Conservation (phyloP, 2,888 invertebrate genomes). For the Orthonevra nobilis region DNA sequence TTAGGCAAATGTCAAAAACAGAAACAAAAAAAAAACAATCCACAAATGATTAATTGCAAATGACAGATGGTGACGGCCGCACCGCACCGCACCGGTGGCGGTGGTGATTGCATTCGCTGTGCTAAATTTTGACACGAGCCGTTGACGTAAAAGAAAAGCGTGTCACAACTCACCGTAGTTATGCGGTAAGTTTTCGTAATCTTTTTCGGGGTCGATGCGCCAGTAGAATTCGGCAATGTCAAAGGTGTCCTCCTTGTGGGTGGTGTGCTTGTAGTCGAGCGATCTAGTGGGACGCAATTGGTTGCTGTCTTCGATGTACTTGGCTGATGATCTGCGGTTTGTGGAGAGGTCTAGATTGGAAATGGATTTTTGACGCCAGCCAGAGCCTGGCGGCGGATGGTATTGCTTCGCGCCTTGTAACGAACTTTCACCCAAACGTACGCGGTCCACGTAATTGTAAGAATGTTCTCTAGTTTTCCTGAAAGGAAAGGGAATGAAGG, state of each 20-base stretch:
- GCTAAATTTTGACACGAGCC: background rate
- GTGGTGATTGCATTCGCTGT: background rate
- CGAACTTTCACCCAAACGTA: slow-evolving; percentile 77
- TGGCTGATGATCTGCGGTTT: slow-evolving; percentile 76
- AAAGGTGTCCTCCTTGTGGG: slow-evolving; percentile 76
- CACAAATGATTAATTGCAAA: slow-evolving; percentile 11
- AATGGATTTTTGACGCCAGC: slow-evolving; percentile 80
- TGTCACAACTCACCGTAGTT: slow-evolving; percentile 56
- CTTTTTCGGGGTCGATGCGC: slow-evolving; percentile 78
- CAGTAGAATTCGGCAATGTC: slow-evolving; percentile 79
- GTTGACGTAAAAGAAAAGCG: background rate
- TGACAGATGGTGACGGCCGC: no score
- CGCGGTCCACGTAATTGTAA: slow-evolving; percentile 80
- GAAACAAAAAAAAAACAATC: no score
- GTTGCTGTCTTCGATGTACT: slow-evolving; percentile 71
- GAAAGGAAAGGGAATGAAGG: slow-evolving; percentile 50
- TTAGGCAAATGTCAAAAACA: slow-evolving; percentile 27
- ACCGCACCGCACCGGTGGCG: background rate
- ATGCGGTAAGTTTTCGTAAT: slow-evolving; percentile 71
- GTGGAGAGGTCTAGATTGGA: slow-evolving; percentile 82
- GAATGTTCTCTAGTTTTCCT: slow-evolving; percentile 78
- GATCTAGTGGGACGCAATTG: slow-evolving; percentile 78
- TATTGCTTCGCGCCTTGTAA: slow-evolving; percentile 73
- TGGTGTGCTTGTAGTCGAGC: slow-evolving; percentile 77
- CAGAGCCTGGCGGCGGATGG: slow-evolving; percentile 77